Conservation (phyloP, 2,888 invertebrate species). For the Dicyrtomina minuta region DNA sequence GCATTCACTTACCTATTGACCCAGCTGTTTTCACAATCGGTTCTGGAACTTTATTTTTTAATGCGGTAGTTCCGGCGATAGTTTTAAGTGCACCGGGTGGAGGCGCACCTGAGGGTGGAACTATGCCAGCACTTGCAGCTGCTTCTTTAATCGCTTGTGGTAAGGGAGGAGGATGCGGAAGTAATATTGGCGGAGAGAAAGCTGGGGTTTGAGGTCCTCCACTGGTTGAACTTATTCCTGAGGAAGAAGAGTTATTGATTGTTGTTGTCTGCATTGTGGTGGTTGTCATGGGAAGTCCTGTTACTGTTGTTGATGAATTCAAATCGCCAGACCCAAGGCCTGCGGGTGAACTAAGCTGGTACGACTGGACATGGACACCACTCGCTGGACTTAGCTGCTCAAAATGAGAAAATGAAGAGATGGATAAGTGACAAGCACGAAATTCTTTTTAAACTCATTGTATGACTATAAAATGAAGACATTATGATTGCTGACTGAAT, state of each 20-base stretch:
- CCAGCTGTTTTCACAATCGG: constrained; percentile 7
- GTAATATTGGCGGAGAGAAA: constrained; percentile 30
- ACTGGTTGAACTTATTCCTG: constrained; percentile 37
- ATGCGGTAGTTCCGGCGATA: constrained; percentile 13
- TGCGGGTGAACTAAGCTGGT: constrained; percentile 44
- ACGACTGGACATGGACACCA: constrained; percentile 49
- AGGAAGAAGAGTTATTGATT: constrained; percentile 44
- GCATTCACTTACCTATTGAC: constrained; percentile 14
- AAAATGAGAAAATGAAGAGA: no score
- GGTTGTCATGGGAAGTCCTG: constrained; percentile 52
- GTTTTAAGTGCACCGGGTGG: constrained; percentile 33
- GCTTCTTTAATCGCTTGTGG: constrained; percentile 53
- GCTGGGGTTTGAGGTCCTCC: constrained; percentile 8
- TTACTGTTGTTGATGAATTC: constrained; percentile 33
- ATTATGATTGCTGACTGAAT: no score
- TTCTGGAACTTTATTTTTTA: constrained; percentile 36
- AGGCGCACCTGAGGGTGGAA: constrained; percentile 45
- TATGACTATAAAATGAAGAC: no score
- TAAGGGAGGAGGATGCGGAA: constrained; percentile 59
- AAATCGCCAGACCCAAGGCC: constrained; percentile 46
- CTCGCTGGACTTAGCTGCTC: constrained; percentile 32
- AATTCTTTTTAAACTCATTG: no score
- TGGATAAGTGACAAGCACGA: no score
- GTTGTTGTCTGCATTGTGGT: constrained; percentile 53
- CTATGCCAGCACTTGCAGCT: constrained; percentile 57